Percentiles rank a stretch among this genome's conserved stretches.
Conservation (phyloP, 1,140 invertebrate species). For the Euschistus heros region DNA sequence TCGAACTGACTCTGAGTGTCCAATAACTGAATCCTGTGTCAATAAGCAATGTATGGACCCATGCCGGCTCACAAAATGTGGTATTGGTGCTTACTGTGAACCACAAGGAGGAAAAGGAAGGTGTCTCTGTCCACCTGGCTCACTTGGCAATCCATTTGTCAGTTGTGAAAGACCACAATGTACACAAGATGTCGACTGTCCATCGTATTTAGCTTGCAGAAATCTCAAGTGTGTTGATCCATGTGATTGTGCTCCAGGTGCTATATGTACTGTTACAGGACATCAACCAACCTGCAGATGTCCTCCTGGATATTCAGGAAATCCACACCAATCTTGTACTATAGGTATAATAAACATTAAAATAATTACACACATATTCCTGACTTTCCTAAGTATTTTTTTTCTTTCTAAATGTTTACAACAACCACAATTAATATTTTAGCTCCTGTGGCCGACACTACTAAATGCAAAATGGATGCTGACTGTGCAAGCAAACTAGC, state of each 20-base stretch:
- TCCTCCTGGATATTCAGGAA: constrained; percentile 67
- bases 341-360: not conserved
- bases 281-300: constrained; percentile 70
- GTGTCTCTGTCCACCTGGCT: constrained; percentile 66
- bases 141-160: constrained; percentile 61
- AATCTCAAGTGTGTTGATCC: constrained; percentile 66
- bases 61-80: constrained; percentile 68
- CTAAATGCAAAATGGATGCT: constrained; percentile 66
- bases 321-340: constrained; percentile 56
- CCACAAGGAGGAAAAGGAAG: constrained; percentile 59
- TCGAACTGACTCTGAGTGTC: constrained; percentile 71
- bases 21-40: constrained; percentile 68
- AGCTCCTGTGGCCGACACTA: constrained; percentile 32
- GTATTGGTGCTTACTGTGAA: constrained; percentile 65
- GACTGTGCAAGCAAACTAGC: constrained; percentile 75
- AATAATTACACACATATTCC: too few relatives aligned
- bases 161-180: constrained; percentile 70
- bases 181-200: constrained; percentile 56
- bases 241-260: constrained; percentile 57
- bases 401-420: too few relatives aligned
- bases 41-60: constrained; percentile 73
- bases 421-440: too few relatives aligned
- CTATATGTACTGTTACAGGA: constrained; percentile 63
- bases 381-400: too few relatives aligned
- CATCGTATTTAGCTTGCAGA: constrained; percentile 59